These are phyloP conservation scores for Athalia cordata DNA, from an alignment of 2,888 invertebrate species.

Conservation along the genomic window DNA sequence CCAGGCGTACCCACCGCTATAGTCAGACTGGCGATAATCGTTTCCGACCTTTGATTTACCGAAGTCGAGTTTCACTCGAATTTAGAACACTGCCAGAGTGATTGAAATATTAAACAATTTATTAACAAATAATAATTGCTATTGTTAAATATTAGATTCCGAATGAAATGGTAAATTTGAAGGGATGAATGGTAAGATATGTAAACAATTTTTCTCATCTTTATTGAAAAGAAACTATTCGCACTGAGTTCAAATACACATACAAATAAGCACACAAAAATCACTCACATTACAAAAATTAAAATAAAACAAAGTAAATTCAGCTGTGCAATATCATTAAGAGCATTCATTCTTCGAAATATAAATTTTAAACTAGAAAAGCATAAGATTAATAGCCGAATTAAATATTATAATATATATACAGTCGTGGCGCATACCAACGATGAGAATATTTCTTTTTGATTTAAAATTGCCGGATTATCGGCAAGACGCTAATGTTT, in stretches of 20 bases:
- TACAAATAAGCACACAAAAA: background rate
- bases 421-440: conserved; percentile 27
- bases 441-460: conserved; percentile 23
- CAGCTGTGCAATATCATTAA: background rate
- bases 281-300: background rate
- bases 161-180: background rate
- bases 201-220: background rate
- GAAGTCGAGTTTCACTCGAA: background rate
- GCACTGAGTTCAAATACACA: conserved; percentile 10
- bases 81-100: too few relatives aligned
- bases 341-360: background rate
- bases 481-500: conserved; percentile 33
- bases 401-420: conserved; percentile 27
- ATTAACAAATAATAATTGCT: background rate
- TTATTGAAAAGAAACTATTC: conserved; percentile 8
- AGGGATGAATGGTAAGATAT: background rate
- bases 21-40: background rate
- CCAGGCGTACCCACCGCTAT: background rate
- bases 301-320: background rate
- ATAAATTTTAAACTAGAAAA: too few relatives aligned
- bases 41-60: conserved; percentile 14
- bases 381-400: background rate
- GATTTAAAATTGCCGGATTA: conserved; percentile 10
- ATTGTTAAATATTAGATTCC: background rate
- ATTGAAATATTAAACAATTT: too few relatives aligned